Evolutionary conservation across 2,888 invertebrate genomes (phyloP).

Genomic region (Ichneumon xanthorius): DNA sequence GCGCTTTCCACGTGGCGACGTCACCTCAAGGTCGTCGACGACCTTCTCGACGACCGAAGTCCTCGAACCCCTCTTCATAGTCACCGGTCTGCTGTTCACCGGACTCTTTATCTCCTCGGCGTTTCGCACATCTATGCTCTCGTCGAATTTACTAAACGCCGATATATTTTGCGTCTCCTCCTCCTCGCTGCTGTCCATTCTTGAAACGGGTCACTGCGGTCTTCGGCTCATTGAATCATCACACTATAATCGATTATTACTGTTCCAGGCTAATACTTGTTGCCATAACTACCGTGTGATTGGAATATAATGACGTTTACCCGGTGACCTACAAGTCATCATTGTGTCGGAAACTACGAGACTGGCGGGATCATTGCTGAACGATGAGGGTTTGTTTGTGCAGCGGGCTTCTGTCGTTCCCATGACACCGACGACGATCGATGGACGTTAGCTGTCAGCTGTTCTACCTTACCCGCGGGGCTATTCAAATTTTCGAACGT

Average conservation of each 20-base stretch:
- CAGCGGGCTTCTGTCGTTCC: slow-evolving; percentile 40
- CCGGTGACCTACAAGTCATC: slow-evolving; percentile 46
- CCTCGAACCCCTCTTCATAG: slow-evolving; percentile 67
- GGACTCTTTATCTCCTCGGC: slow-evolving; percentile 87
- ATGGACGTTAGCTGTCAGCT: slow-evolving; percentile 10
- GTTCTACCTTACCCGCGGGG: slow-evolving; percentile 44
- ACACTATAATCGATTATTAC: slow-evolving; percentile 30
- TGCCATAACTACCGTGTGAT: slow-evolving; percentile 29
- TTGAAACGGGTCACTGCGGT: slow-evolving; percentile 20
- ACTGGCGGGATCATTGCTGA: slow-evolving; percentile 29
- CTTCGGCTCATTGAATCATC: slow-evolving; percentile 10
- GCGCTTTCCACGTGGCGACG: slow-evolving; percentile 73
- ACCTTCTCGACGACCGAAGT: slow-evolving; percentile 38
- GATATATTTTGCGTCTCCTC: slow-evolving; percentile 76
- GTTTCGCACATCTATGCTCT: slow-evolving; percentile 87
- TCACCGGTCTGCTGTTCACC: slow-evolving; percentile 72
- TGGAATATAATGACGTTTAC: slow-evolving; percentile 36
- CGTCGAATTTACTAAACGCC: slow-evolving; percentile 85
- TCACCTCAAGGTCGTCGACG: slow-evolving; percentile 65
- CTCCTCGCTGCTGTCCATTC: slow-evolving; percentile 75
- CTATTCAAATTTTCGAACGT: slow-evolving; percentile 25
- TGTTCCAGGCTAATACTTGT: slow-evolving; percentile 27
- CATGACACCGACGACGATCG: slow-evolving; percentile 51
- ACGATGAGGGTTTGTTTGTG: slow-evolving; percentile 61
- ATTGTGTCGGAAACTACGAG: slow-evolving; percentile 42